Evolutionary conservation across 1,140 invertebrate species (phyloP), one percentile per base, ranked within the genome.

Genomic region (Solenopsis fugax): DNA sequence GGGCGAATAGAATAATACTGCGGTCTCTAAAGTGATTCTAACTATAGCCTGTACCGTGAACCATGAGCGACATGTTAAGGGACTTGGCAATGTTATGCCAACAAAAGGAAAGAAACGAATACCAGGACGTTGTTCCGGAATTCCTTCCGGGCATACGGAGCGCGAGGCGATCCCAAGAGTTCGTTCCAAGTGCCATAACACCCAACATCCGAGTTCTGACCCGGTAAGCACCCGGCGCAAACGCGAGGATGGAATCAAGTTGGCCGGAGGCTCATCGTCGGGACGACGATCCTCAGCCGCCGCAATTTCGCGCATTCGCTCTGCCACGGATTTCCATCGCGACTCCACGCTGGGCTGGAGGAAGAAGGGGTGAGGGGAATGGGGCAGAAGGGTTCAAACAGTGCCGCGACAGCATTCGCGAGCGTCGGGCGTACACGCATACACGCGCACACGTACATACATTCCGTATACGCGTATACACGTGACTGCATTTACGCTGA

Each of bases 401-500:
- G 76, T 65, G 76, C 76, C 81, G 78, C 84, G 78, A 87, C 78
- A 89, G 62, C 86, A 81, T 80, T 87, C 78, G 75, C 87, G 62
- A 13, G 29, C 13, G 45, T n/a, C 48, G 24, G 34, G 34, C 60
- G 12, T 34, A 13, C 13, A 12, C 45, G 24, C 10, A n/a, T 16
- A 75, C 18, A 4, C 29, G 24, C 24, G 29, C 34, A n/a, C 41
- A 56, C 21, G 50, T 7, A 13, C 37, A 10, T 24, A 29, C 52
- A 45, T 58, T n/a, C 62, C 16, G 13, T 48, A 16, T 12, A 16
- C 52, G 37, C 16, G 45, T 48, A 45, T 85, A 77, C 41, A 88
- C 64, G 87, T 71, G 92, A 88, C 86, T 88, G 88, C 88, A 86
- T 90, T 92, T 92, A 87, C 90, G 65, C 65, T 82, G 87, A 92